Evolutionary conservation across 2,888 invertebrate species (phyloP).

Genomic region (Tortricodes alternella): DNA sequence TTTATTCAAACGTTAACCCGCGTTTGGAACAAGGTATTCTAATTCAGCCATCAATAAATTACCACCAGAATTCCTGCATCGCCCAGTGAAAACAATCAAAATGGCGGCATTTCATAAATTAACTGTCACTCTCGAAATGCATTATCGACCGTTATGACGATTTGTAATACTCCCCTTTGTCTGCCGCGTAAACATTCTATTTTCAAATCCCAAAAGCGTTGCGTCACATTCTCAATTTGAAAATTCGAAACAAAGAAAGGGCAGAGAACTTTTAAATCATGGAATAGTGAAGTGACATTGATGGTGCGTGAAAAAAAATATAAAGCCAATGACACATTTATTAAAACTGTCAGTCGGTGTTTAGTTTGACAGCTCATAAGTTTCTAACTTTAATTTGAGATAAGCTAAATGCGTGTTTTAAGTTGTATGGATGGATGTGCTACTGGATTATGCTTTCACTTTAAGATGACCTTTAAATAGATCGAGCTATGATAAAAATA

Average conservation of each 20-base stretch:
- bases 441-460: conserved; percentile 73
- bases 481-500: conserved; percentile 5
- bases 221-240: conserved; percentile 48
- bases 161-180: conserved; percentile 53
- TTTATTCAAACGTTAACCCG: conserved; percentile 2
- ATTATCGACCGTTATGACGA: conserved; percentile 60
- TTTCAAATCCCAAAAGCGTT: conserved; percentile 40
- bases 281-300: conserved; percentile 72
- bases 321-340: conserved; percentile 76
- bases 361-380: conserved; percentile 73
- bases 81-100: conserved; percentile 37
- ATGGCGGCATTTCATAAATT: conserved; percentile 47
- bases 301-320: conserved; percentile 56
- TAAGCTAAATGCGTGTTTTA: conserved; percentile 68
- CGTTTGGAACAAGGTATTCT: conserved; percentile 21
- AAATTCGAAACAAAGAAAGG: conserved; percentile 78
- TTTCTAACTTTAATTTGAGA: conserved; percentile 76
- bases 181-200: conserved; percentile 38
- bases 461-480: conserved; percentile 30
- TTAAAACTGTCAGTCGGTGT: conserved; percentile 68
- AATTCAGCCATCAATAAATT: conserved; percentile 33
- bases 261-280: conserved; percentile 78
- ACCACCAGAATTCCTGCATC: conserved; percentile 27
- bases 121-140: conserved; percentile 49
- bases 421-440: conserved; percentile 55